Evolutionary conservation across 2,113 vertebrate genomes (phyloP), one percentile per base, ranked within the genome.

Genomic region (Phylloscopus trochiloides): DNA sequence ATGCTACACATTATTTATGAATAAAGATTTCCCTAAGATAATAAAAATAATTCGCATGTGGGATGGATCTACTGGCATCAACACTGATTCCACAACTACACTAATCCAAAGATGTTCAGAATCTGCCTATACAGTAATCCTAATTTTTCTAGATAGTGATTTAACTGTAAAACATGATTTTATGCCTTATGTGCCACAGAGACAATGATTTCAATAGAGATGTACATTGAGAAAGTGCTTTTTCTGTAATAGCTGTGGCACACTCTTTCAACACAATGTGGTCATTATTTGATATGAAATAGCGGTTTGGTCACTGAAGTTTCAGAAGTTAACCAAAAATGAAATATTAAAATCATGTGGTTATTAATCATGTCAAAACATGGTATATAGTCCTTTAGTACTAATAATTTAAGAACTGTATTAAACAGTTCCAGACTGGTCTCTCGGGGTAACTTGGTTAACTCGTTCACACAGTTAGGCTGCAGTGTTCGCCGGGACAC

Each of bases 181-280:
- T 47, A 66, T 68, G 17, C 38, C 38, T 43, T 38, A 13, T 6
- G 2, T 89, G 22, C 42, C 36, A 68, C 28, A 50, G 71, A 71
- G n/a, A 59, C 6, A 22, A 67, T 12, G 1, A 80, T 22, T 85
- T 81, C 24, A 81, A 5, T 3, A 71, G 61, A 59, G 17, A 51
- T 3, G 2, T 48, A 26, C 0, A 1, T 10, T 71, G 29, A 71
- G 47, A 62, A 86, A 50, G 5, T 3, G 6, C 29, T 47, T 43
- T 87, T 63, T 57, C 48, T 84, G 25, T 42, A 34, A 77, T 4
- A 62, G 38, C 22, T 55, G 34, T 24, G 40, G 40, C 36, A 62
- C 22, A 54, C 4, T 38, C 13, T 26, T 83, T 43, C 29, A 58
- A 45, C 34, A 43, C 7, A 26, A 50, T 34, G 31, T 17, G 18